Evolutionary conservation across 2,113 vertebrate genomes (phyloP).

Genomic region (Pontoporia blainvillei): DNA sequence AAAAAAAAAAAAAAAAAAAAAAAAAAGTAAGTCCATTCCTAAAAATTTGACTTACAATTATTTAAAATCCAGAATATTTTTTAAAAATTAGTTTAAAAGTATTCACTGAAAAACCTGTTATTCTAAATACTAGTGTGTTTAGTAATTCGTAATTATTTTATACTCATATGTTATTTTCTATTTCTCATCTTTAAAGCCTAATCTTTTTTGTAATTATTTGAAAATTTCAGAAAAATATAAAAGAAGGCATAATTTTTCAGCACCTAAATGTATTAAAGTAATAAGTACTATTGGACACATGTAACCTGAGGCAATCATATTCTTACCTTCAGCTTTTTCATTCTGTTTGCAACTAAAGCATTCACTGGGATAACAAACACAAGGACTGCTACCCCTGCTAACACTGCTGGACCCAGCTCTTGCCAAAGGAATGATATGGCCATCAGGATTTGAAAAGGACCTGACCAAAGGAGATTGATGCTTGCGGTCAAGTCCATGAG

Average conservation of each 20-base stretch:
- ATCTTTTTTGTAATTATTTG: background rate
- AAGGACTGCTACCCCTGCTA: slow-evolving; percentile 74
- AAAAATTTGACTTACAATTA: background rate
- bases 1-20: background rate
- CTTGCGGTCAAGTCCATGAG: slow-evolving; percentile 74
- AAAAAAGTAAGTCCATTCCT: background rate
- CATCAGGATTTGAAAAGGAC: slow-evolving; percentile 76
- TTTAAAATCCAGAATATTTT: background rate
- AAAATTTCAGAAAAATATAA: background rate
- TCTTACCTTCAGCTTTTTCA: slow-evolving; percentile 77
- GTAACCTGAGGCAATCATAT: background rate
- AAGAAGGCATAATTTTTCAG: background rate
- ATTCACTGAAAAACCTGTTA: background rate
- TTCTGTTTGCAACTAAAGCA: slow-evolving; percentile 65
- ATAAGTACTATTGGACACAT: background rate
- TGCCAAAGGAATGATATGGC: slow-evolving; percentile 75
- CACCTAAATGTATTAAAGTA: background rate
- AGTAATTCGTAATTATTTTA: background rate
- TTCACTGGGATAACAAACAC: slow-evolving; percentile 76
- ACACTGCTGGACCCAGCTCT: slow-evolving; percentile 74
- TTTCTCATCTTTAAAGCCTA: background rate
- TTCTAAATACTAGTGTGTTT: background rate
- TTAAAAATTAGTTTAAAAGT: background rate
- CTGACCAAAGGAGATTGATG: slow-evolving; percentile 77
- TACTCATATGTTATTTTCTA: background rate